These are phyloP conservation scores for Zoanthus gigantus DNA, from an alignment of 92 coral and sea anemone genomes.

Conservation along the genomic window DNA sequence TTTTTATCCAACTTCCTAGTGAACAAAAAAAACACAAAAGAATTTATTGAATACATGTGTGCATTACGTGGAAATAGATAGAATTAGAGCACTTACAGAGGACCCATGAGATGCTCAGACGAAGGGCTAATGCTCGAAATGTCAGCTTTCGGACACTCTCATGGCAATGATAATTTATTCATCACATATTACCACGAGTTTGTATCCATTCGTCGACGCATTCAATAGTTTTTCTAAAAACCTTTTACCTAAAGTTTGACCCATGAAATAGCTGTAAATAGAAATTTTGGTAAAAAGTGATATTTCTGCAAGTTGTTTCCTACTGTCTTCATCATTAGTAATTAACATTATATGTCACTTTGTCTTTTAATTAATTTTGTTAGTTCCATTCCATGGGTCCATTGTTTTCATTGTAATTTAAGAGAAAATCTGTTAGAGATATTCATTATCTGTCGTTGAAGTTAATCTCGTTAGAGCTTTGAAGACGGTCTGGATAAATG, in stretches of 20 bases:
- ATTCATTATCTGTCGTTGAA: slow-evolving; percentile 30
- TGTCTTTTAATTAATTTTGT: not conserved
- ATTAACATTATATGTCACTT: not conserved
- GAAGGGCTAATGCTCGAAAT: no score
- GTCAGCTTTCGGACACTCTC: no score
- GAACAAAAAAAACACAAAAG: not conserved
- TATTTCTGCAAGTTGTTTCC: not conserved
- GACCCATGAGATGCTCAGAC: no score
- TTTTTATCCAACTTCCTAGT: slow-evolving; percentile 41
- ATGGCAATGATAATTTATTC: no score
- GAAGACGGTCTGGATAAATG: slow-evolving; percentile 51
- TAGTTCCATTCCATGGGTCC: not conserved
- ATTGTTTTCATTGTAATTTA: not conserved
- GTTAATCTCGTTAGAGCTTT: slow-evolving; percentile 33
- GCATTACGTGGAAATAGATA: slow-evolving; percentile 17
- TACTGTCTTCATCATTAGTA: not conserved
- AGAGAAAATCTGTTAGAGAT: not conserved
- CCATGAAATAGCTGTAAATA: not conserved
- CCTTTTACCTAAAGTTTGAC: not conserved
- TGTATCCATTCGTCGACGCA: no score
- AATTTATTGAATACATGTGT: not conserved
- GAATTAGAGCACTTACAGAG: not conserved
- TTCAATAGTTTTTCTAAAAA: no score
- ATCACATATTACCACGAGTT: no score
- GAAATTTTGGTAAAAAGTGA: not conserved